Evolutionary conservation across 2,113 vertebrate genomes (phyloP), one percentile per base, ranked within the genome.

Genomic region (Vanacampus margaritifer): DNA sequence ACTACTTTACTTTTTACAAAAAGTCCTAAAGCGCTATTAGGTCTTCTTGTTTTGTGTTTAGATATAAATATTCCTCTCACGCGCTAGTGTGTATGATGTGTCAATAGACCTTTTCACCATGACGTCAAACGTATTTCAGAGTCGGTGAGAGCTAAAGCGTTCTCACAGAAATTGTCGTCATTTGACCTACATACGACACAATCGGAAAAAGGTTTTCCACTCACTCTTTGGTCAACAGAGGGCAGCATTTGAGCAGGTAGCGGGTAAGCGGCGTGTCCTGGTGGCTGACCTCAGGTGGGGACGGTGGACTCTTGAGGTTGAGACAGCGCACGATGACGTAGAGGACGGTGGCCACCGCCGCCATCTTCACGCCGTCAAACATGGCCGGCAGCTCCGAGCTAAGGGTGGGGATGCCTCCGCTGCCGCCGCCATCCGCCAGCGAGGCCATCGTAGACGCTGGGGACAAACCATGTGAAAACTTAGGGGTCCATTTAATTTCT

Each of bases 191-290:
- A 54, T 72, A 36, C 45, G 58, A 73, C 62, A 76, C n/a, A 68
- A 39, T 41, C 19, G 62, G 68, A 19, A 32, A 61, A 21, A 24
- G 19, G 28, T 60, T 60, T 0, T 3, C 2, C 59, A 95, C 97
- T 98, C 89, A 99, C 97, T 99, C 97, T 98, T 97, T 99, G 94
- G 95, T 98, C 89, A 99, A 79, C 71, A 95, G 91, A 8, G 95
- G 91, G 79, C 96, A 99, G 75, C 95, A 97, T 82, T 98, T 98
- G 63, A 98, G 90, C 0, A 99, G 91, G 75, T 98, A 98, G 46
- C 89, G 93, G 8, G 92, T 93, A 68, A 99, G 91, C 12, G 94
- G 85, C 0, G 96, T 94, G 83, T 98, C 95, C 88, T 96, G 97
- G 91, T 92, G 97, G 45, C 93, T 88, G 79, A 99, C 92, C 11